phyloP scores from a whole-genome alignment of 2,797 vertebrate species.

The Rhinophrynus dorsalis region DNA sequence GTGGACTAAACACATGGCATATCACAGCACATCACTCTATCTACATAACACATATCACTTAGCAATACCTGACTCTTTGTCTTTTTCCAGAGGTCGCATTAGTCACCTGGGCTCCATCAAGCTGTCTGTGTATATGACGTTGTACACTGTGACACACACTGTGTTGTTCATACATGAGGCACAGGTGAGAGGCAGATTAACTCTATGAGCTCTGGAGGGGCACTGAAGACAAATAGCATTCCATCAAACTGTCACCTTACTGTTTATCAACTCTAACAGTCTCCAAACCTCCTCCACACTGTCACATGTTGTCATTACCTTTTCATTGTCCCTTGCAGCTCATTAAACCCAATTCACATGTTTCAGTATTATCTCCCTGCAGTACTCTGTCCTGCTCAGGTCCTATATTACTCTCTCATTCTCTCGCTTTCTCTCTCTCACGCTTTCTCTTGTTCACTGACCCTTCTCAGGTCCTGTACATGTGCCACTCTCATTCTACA shows the following conservation, averaged over 20 bases:
- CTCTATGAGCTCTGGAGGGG: neutral
- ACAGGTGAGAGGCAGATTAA: constrained; percentile 74
- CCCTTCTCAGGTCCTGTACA: no score
- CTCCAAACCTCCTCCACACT: no score
- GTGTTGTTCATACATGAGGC: constrained; percentile 92
- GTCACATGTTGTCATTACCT: no score
- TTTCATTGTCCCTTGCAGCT: no score
- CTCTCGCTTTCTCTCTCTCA: no score
- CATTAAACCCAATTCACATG: no score
- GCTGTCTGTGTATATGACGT: constrained; percentile 87
- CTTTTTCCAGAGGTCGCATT: constrained; percentile 78
- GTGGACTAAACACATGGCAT: neutral
- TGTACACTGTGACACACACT: constrained; percentile 88
- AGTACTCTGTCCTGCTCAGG: no score
- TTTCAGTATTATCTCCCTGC: no score
- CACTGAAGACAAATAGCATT: neutral
- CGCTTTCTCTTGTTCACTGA: no score
- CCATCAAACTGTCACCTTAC: neutral
- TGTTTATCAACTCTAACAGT: no score
- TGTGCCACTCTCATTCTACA: no score
- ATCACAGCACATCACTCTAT: neutral
- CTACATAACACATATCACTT: neutral
- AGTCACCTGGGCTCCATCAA: constrained; percentile 88
- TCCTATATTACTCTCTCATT: no score
- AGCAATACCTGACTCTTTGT: neutral